Evolutionary conservation across 2,888 invertebrate species (phyloP).

Genomic region (Neoitamus cyanurus): DNA sequence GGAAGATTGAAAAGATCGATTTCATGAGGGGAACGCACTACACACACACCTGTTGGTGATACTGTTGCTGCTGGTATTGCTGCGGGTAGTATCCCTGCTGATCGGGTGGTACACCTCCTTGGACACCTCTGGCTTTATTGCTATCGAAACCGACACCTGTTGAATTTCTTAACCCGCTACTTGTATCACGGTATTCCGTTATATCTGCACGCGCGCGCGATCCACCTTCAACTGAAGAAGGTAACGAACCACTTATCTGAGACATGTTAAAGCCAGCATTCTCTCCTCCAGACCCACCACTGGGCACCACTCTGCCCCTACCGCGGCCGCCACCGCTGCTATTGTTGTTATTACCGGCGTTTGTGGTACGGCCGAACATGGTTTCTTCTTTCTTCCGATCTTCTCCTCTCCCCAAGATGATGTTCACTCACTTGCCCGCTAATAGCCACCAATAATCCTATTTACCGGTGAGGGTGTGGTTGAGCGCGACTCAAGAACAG

Average conservation of each 20-base stretch:
- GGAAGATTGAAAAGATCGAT: not conserved
- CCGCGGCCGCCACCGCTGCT: not conserved
- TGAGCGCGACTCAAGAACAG: not conserved
- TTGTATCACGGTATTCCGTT: slow-evolving; percentile 54
- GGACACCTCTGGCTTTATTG: slow-evolving; percentile 43
- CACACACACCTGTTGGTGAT: slow-evolving; percentile 56
- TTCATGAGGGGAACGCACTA: slow-evolving; percentile 56
- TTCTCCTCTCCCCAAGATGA: not conserved
- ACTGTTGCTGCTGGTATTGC: slow-evolving; percentile 50
- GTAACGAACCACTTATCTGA: slow-evolving; percentile 48
- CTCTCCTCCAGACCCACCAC: slow-evolving; percentile 55
- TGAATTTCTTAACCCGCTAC: slow-evolving; percentile 43
- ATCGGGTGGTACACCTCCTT: slow-evolving; percentile 15
- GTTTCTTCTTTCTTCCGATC: not conserved
- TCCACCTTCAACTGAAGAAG: slow-evolving; percentile 64
- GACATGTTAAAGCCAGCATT: slow-evolving; percentile 57
- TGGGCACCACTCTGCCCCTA: slow-evolving; percentile 29
- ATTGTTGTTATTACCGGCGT: slow-evolving; percentile 27
- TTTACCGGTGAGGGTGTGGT: not conserved
- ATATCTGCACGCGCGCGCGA: slow-evolving; percentile 63
- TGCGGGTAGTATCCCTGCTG: slow-evolving; percentile 50
- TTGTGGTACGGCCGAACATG: slow-evolving; percentile 24
- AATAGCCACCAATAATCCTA: slow-evolving; percentile 1
- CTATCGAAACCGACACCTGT: slow-evolving; percentile 43
- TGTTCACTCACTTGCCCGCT: not conserved